A percentile compares a stretch with the other conserved stretches of the same genome.
These are phyloP conservation scores for Syngnathus scovelli DNA, from an alignment of 2,113 vertebrate species.

Conservation along the genomic window DNA sequence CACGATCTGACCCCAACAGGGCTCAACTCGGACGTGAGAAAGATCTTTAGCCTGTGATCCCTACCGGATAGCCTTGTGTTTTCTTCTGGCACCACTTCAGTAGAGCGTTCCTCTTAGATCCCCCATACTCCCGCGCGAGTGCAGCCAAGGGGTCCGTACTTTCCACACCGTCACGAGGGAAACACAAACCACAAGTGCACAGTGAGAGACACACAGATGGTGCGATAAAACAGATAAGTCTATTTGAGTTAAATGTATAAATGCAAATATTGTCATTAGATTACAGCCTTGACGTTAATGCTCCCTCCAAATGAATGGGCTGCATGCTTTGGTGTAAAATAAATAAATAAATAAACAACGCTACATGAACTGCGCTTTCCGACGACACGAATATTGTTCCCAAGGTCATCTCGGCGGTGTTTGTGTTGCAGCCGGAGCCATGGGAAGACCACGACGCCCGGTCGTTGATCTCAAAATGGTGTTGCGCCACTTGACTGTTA, in stretches of 20 bases:
- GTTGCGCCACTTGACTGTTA: conserved; percentile 34
- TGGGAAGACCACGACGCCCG: conserved; percentile 50
- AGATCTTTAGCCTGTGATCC: conserved; percentile 54
- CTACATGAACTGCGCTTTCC: neutral
- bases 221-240: neutral
- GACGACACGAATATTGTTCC: neutral
- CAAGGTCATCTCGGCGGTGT: conserved; percentile 33
- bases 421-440: conserved; percentile 36
- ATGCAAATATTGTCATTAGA: neutral
- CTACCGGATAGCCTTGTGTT: conserved; percentile 93
- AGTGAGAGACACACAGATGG: conserved; percentile 6
- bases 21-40: conserved; percentile 21
- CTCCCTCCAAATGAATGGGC: neutral
- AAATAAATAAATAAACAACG: neutral
- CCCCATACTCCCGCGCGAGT: conserved; percentile 89
- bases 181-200: conserved; percentile 41
- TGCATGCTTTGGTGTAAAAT: neutral
- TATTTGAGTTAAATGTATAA: neutral
- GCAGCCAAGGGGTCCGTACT: conserved; percentile 92
- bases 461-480: conserved; percentile 35
- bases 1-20: conserved; percentile 28
- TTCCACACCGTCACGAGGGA: conserved; percentile 83
- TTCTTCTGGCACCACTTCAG: conserved; percentile 99
- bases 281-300: neutral
- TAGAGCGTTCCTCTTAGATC: conserved; percentile 94